A percentile compares a stretch with the other conserved stretches of the same genome.
phyloP scores from a whole-genome alignment of 2,113 vertebrate genomes.

The Cyprinodon brontotheroides region DNA sequence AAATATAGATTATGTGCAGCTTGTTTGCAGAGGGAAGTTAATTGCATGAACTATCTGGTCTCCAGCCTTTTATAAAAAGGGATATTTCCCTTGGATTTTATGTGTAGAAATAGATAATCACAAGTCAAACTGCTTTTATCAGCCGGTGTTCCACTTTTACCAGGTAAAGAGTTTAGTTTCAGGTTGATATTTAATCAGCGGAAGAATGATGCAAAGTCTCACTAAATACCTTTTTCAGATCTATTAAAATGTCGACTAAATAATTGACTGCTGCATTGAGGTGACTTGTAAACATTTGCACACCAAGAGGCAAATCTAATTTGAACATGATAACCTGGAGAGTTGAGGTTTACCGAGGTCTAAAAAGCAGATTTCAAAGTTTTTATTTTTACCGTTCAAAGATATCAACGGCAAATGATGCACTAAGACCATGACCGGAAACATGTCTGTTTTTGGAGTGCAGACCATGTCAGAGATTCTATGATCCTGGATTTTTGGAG shows the following conservation, averaged over 20 bases:
- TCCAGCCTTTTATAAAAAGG: not conserved
- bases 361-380: not conserved
- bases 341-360: not conserved
- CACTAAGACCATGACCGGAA: not conserved
- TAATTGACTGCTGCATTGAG: not conserved
- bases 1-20: not conserved
- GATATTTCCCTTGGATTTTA: not conserved
- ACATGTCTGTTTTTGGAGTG: not conserved
- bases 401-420: not conserved
- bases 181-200: too few relatives aligned
- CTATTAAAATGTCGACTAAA: not conserved
- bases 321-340: not conserved
- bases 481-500: not conserved
- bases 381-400: not conserved
- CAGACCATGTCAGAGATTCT: too few relatives aligned
- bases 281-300: not conserved
- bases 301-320: not conserved
- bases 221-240: too few relatives aligned
- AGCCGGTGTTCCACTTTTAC: too few relatives aligned
- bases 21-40: not conserved
- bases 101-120: not conserved
- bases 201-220: too few relatives aligned
- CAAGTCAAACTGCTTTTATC: not conserved
- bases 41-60: not conserved
- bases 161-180: too few relatives aligned